These are phyloP conservation scores for Acipenser ruthenus DNA, from an alignment of 2,797 vertebrate genomes.

Conservation along the genomic window DNA sequence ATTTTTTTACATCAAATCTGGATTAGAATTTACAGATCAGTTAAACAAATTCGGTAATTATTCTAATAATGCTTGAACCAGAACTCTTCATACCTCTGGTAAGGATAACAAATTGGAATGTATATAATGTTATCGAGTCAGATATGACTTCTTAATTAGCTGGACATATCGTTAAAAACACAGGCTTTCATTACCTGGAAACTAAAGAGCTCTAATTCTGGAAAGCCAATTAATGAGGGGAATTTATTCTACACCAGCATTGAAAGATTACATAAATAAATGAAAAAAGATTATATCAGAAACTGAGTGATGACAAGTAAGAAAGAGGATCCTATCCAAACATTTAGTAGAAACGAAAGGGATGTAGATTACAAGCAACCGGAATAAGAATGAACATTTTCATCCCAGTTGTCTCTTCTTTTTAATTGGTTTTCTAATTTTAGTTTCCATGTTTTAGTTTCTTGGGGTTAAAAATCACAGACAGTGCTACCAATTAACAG, in stretches of 20 bases:
- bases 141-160: background rate
- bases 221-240: background rate
- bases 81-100: too few species aligned
- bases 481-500: too few species aligned
- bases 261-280: background rate
- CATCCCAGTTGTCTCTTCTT: background rate
- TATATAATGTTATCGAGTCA: background rate
- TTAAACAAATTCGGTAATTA: too few species aligned
- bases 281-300: background rate
- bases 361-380: background rate
- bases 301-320: background rate
- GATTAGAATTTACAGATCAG: too few species aligned
- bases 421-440: too few species aligned
- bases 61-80: too few species aligned
- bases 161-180: background rate
- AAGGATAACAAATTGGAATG: too few species aligned
- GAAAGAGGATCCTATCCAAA: background rate
- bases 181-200: background rate
- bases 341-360: background rate
- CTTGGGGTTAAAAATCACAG: too few species aligned
- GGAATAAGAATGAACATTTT: background rate
- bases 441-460: too few species aligned
- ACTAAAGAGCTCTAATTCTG: background rate
- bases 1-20: too few species aligned
- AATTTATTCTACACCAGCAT: conserved; percentile 4